Conservation (phyloP, 2,797 vertebrate genomes). For the Champsocephalus gunnari region DNA sequence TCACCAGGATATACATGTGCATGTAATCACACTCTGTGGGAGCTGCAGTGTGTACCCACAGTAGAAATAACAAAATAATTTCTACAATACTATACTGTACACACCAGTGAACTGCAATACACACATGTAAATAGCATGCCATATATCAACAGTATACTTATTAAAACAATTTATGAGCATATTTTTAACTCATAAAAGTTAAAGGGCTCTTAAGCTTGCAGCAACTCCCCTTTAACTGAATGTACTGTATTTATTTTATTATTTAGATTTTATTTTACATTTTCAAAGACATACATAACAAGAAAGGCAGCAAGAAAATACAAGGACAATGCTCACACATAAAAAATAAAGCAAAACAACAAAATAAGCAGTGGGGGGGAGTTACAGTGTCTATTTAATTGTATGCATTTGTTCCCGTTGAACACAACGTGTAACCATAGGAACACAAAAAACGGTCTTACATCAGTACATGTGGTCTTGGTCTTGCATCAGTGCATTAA, state of each 20-base stretch:
- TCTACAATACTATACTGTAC: neutral
- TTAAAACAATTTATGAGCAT: neutral
- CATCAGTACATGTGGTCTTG: too few species aligned
- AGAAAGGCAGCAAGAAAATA: too few species aligned
- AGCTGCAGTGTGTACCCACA: neutral
- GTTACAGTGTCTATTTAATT: too few species aligned
- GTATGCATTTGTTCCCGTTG: too few species aligned
- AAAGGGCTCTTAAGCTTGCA: conserved; percentile 12
- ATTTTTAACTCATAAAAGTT: conserved; percentile 3
- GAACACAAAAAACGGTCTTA: too few species aligned
- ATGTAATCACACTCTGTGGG: neutral
- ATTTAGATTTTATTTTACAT: too few species aligned
- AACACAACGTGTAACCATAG: too few species aligned
- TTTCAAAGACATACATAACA: too few species aligned
- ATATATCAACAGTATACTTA: neutral
- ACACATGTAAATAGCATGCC: neutral
- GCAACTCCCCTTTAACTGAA: conserved; percentile 37
- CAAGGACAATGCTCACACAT: too few species aligned
- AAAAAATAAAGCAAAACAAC: too few species aligned
- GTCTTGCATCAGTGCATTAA: too few species aligned
- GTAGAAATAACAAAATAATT: neutral
- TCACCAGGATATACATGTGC: neutral
- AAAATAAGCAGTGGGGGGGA: too few species aligned
- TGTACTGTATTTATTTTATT: neutral
- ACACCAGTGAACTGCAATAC: neutral